Percentiles rank a stretch among this genome's conserved stretches.
Evolutionary conservation across 2,888 invertebrate species (phyloP).

Genomic region (Argynnis bischoffii): DNA sequence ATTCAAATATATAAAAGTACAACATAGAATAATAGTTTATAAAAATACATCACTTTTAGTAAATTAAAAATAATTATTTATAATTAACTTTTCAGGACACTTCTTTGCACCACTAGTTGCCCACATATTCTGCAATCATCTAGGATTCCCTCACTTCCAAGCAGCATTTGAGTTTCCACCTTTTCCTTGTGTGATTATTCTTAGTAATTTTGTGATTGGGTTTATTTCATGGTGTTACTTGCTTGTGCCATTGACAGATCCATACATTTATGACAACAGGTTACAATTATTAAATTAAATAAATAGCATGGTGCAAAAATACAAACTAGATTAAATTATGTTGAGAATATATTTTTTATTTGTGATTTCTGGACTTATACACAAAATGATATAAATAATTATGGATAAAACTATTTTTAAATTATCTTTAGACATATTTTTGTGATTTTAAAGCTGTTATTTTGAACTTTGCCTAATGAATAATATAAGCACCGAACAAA

Average conservation of each 20-base stretch:
- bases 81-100: slow-evolving; percentile 84
- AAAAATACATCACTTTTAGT: not conserved
- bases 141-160: slow-evolving; percentile 95
- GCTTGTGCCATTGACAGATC: slow-evolving; percentile 89
- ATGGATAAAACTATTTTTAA: not conserved
- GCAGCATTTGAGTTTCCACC: slow-evolving; percentile 82
- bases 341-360: not conserved
- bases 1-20: not conserved
- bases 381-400: not conserved
- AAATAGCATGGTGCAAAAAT: not conserved
- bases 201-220: slow-evolving; percentile 13
- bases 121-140: slow-evolving; percentile 97
- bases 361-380: not conserved
- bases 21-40: too few relatives aligned
- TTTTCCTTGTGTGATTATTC: slow-evolving; percentile 86
- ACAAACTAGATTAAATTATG: not conserved
- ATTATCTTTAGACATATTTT: too few relatives aligned
- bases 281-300: slow-evolving; percentile 79
- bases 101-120: slow-evolving; percentile 93
- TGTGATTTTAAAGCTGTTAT: too few relatives aligned
- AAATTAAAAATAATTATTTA: slow-evolving; percentile 11
- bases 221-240: slow-evolving; percentile 86
- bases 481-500: too few relatives aligned
- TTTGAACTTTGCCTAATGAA: too few relatives aligned
- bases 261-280: slow-evolving; percentile 84